These are phyloP conservation scores for Leptopilina clavipes DNA, from an alignment of 1,140 invertebrate genomes.

Conservation along the genomic window DNA sequence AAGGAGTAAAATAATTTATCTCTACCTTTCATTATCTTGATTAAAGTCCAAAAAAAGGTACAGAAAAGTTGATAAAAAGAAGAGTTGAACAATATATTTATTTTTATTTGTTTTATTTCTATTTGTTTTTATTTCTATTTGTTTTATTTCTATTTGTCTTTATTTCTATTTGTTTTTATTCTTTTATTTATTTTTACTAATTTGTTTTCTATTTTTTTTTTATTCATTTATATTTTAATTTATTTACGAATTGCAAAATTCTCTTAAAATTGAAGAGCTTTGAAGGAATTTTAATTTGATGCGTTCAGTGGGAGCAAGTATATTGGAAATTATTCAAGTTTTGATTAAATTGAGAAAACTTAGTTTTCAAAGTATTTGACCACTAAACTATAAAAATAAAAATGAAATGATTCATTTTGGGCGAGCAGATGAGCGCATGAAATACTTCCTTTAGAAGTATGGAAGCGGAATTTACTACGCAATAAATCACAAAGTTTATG, in stretches of 20 bases:
- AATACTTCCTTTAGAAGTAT: slow-evolving; percentile 12
- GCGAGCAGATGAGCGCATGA: neutral
- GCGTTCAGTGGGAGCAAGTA: neutral
- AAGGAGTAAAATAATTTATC: no score
- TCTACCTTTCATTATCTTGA: no score
- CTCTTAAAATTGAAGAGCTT: no score
- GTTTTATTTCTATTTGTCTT: no score
- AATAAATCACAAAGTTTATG: slow-evolving; percentile 4
- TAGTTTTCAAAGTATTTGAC: neutral
- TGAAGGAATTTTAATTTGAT: no score
- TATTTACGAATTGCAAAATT: no score
- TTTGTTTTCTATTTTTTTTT: no score
- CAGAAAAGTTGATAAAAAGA: no score
- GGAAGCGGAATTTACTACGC: neutral
- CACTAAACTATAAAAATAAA: neutral
- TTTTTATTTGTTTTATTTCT: neutral
- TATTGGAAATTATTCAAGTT: neutral
- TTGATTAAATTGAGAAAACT: neutral
- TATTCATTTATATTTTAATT: no score
- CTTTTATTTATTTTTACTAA: no score
- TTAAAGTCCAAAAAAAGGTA: no score
- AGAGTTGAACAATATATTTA: neutral
- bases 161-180: neutral
- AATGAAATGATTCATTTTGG: neutral
- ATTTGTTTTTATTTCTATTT: neutral